Evolutionary conservation across 1,140 invertebrate species (phyloP).

Genomic region (Leptonema lineaticorne): DNA sequence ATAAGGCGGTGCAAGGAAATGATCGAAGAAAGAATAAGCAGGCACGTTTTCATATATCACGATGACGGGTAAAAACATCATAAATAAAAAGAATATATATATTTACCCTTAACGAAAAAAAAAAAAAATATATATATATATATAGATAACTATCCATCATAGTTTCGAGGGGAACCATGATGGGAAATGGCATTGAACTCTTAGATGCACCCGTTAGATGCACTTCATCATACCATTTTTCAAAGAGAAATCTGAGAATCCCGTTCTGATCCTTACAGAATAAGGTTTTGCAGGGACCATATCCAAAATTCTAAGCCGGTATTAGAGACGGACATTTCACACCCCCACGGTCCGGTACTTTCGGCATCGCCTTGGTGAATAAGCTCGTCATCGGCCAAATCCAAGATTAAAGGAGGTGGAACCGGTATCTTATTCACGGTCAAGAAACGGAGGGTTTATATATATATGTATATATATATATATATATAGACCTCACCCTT

Average conservation of each 20-base stretch:
- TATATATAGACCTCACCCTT: too few relatives aligned
- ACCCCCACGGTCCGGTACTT: too few relatives aligned
- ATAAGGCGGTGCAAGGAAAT: slow-evolving; percentile 11
- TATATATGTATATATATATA: too few relatives aligned
- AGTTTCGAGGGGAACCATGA: not conserved
- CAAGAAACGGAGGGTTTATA: too few relatives aligned
- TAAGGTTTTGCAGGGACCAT: not conserved
- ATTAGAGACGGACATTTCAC: slow-evolving; percentile 36
- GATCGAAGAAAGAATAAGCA: slow-evolving; percentile 18
- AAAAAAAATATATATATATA: too few relatives aligned
- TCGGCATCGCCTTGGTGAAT: slow-evolving; percentile 3
- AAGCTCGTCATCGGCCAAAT: slow-evolving; percentile 39
- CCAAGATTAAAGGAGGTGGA: slow-evolving; percentile 35
- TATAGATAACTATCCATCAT: slow-evolving; percentile 18
- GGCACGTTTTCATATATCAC: slow-evolving; percentile 19
- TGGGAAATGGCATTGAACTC: not conserved
- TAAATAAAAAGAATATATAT: slow-evolving; percentile 17
- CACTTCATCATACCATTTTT: slow-evolving; percentile 14
- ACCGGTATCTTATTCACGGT: slow-evolving; percentile 37
- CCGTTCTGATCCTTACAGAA: slow-evolving; percentile 17
- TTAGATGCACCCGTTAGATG: not conserved
- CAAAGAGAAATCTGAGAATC: slow-evolving; percentile 38
- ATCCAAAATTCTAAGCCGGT: slow-evolving; percentile 41
- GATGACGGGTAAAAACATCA: slow-evolving; percentile 10
- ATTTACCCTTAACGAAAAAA: slow-evolving; percentile 11